These are phyloP conservation scores for Cavia porcellus DNA, from an alignment of 2,113 vertebrate species.

Conservation along the genomic window DNA sequence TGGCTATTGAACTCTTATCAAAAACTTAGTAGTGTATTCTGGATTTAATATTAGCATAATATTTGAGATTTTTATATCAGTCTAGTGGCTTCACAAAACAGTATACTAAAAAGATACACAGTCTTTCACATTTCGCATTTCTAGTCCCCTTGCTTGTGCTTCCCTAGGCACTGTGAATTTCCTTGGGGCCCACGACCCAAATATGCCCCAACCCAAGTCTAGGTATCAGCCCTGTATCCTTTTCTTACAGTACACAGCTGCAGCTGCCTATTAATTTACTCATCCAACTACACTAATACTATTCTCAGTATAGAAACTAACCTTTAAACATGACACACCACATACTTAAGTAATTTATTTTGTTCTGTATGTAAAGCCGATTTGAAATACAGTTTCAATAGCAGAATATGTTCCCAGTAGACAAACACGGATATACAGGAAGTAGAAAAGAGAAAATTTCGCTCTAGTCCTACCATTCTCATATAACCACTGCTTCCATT, in stretches of 20 bases:
- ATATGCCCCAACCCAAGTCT: neutral
- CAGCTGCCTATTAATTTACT: constrained; percentile 44
- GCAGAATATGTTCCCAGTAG: neutral
- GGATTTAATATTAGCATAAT: constrained; percentile 29
- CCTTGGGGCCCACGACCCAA: neutral
- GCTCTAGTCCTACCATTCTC: neutral
- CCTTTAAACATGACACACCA: neutral
- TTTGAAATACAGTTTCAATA: neutral
- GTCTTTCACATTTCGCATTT: constrained; percentile 58
- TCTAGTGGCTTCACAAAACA: neutral
- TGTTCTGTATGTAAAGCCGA: neutral
- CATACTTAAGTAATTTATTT: constrained; percentile 38
- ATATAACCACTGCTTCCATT: neutral
- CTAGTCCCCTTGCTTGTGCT: neutral
- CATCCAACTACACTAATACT: constrained; percentile 10
- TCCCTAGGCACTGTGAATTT: neutral
- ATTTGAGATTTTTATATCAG: constrained; percentile 4
- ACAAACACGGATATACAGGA: neutral
- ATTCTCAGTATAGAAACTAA: constrained; percentile 66
- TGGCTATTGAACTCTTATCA: neutral
- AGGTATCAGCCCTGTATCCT: neutral
- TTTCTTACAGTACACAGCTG: constrained; percentile 51
- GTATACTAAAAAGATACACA: neutral
- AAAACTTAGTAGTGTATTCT: neutral
- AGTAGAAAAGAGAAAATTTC: neutral